A percentile compares a stretch with the other conserved stretches of the same genome.
These are phyloP conservation scores for Sturnira hondurensis DNA, from an alignment of 2,113 vertebrate species.

Conservation along the genomic window DNA sequence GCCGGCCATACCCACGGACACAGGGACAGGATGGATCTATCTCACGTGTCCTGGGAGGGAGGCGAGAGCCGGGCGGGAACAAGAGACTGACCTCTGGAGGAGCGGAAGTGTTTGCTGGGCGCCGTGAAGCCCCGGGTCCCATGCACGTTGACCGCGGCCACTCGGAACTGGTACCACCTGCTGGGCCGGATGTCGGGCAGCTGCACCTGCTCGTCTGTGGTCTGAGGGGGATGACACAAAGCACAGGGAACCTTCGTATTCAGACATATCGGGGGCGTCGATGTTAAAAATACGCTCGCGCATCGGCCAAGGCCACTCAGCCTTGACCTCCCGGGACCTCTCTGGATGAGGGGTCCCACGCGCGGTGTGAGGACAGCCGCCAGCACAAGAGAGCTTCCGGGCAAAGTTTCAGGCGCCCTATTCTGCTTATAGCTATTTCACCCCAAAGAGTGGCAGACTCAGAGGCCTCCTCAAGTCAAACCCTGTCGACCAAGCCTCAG, in stretches of 20 bases:
- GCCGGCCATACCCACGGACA: too few species aligned
- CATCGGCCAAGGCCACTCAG: fast-evolving
- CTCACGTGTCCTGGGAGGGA: too few species aligned
- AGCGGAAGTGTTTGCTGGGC: constrained; percentile 97
- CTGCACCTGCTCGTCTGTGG: constrained; percentile 88
- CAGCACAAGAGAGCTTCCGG: neutral
- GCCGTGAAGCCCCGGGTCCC: constrained; percentile 96
- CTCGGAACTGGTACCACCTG: constrained; percentile 98
- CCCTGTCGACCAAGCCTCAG: too few species aligned
- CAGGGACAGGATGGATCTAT: too few species aligned
- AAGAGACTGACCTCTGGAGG: constrained; percentile 88
- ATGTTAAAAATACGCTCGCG: neutral
- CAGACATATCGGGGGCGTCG: fast-evolving
- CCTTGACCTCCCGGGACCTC: neutral
- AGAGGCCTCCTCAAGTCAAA: neutral
- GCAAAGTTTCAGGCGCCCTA: fast-evolving
- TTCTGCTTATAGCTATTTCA: neutral
- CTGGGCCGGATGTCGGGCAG: constrained; percentile 89
- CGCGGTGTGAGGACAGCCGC: fast-evolving
- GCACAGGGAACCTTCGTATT: neutral
- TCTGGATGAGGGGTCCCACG: fast-evolving
- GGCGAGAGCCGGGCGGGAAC: neutral
- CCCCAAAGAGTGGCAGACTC: neutral
- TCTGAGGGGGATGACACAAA: constrained; percentile 81
- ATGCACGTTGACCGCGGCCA: constrained; percentile 94